These are phyloP conservation scores for Drosophila ochracea DNA, from an alignment of 2,888 invertebrate species.

Conservation along the genomic window DNA sequence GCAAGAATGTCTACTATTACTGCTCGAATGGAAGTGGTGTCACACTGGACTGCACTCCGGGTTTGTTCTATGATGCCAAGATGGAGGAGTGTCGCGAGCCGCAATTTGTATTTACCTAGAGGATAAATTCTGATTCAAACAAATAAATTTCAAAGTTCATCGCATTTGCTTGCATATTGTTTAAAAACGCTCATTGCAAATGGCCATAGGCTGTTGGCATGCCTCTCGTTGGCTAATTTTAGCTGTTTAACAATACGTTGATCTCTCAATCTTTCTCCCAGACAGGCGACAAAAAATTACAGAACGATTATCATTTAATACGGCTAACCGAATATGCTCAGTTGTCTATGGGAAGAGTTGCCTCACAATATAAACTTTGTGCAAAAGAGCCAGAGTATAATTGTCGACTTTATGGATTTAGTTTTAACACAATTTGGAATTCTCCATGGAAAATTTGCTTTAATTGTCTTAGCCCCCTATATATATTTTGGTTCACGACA, in stretches of 20 bases:
- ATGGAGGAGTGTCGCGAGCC: constrained; percentile 77
- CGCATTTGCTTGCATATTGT: constrained; percentile 49
- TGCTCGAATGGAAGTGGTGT: constrained; percentile 82
- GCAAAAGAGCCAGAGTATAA: neutral
- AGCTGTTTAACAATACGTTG: constrained; percentile 34
- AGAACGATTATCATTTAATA: constrained; percentile 6
- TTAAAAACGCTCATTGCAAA: constrained; percentile 26
- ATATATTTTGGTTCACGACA: constrained; percentile 76
- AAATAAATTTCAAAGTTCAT: constrained; percentile 59
- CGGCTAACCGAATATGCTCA: neutral
- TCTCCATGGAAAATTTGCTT: neutral
- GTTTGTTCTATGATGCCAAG: constrained; percentile 77
- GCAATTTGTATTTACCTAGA: constrained; percentile 46
- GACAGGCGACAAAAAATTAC: constrained; percentile 45
- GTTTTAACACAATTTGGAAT: neutral
- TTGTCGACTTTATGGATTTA: neutral
- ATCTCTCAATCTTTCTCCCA: constrained; percentile 24
- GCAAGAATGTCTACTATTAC: constrained; percentile 75
- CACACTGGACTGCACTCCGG: constrained; percentile 82
- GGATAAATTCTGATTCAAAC: constrained; percentile 18
- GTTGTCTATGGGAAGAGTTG: neutral
- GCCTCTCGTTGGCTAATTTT: constrained; percentile 53
- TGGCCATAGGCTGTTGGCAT: constrained; percentile 13
- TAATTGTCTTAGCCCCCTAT: constrained; percentile 12
- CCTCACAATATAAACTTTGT: neutral